phyloP scores from a whole-genome alignment of 2,797 vertebrate genomes.

The Austrolebias charrua region DNA sequence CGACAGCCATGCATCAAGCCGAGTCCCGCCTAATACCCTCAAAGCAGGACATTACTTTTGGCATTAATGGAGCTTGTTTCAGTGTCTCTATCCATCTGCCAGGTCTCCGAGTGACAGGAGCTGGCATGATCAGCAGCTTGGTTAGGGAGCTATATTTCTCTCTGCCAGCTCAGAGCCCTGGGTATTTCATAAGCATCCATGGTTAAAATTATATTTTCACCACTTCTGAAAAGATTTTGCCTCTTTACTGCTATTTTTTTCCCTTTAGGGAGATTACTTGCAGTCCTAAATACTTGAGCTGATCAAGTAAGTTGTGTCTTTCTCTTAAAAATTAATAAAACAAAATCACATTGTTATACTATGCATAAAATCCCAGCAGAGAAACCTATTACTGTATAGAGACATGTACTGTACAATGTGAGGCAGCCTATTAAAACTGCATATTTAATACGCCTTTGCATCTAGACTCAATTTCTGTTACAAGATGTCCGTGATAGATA shows the following conservation, averaged over 20 bases:
- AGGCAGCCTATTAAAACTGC: conserved; percentile 46
- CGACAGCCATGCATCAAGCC: conserved; percentile 45
- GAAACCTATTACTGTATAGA: conserved; percentile 48
- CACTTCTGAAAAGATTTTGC: conserved; percentile 59
- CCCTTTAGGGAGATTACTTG: conserved; percentile 10
- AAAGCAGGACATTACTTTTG: conserved; percentile 59
- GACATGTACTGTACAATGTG: conserved; percentile 44
- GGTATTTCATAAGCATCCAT: conserved; percentile 51
- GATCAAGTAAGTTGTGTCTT: conserved; percentile 43
- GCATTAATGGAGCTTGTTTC: conserved; percentile 54
- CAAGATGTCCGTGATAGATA: conserved; percentile 39
- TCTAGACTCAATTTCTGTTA: conserved; percentile 45
- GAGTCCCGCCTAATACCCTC: conserved; percentile 48
- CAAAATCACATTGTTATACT: conserved; percentile 44
- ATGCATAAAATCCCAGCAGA: conserved; percentile 32
- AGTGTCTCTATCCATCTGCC: conserved; percentile 65
- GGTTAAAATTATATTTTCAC: conserved; percentile 67
- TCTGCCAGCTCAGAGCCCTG: conserved; percentile 56
- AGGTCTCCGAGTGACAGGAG: conserved; percentile 61
- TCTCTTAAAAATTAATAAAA: conserved; percentile 54
- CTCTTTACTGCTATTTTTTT: conserved; percentile 27
- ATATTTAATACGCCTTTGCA: conserved; percentile 43
- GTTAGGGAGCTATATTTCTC: conserved; percentile 58
- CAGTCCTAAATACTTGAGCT: conserved; percentile 12
- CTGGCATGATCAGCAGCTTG: conserved; percentile 57